A percentile compares a stretch with the other conserved stretches of the same genome.
These are phyloP conservation scores for Papilio glaucus DNA, from an alignment of 1,140 invertebrate genomes.

Conservation along the genomic window DNA sequence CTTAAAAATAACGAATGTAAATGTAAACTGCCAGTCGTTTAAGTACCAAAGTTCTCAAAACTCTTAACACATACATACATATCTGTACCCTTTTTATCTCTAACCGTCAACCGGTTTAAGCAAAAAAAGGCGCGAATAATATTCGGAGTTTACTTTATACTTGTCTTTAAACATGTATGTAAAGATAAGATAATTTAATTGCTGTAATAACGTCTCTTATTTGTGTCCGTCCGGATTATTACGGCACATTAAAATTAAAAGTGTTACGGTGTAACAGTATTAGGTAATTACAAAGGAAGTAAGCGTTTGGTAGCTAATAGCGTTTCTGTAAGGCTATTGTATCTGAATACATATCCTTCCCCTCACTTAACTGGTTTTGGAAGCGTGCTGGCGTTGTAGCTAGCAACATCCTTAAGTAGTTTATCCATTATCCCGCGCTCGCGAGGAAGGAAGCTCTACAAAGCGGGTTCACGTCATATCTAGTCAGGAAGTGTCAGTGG, in stretches of 20 bases:
- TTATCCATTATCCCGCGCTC: slow-evolving; percentile 41
- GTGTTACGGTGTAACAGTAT: background rate
- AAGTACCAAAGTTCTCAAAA: slow-evolving; percentile 4
- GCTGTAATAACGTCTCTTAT: slow-evolving; percentile 3
- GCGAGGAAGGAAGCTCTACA: slow-evolving; percentile 76
- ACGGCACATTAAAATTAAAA: background rate
- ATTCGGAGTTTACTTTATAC: background rate
- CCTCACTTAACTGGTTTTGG: slow-evolving; percentile 51
- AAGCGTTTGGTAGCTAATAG: slow-evolving; percentile 12
- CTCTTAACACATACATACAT: background rate
- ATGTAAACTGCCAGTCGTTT: background rate
- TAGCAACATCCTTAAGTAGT: slow-evolving; percentile 51
- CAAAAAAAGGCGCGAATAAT: background rate
- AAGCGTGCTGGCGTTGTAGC: slow-evolving; percentile 55
- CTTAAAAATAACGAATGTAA: background rate
- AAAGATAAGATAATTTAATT: slow-evolving; percentile 7
- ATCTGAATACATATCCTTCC: slow-evolving; percentile 26
- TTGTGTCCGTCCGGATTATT: background rate
- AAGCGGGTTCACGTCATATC: slow-evolving; percentile 64
- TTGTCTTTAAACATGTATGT: slow-evolving; percentile 17
- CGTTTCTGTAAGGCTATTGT: background rate
- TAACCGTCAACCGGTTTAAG: slow-evolving; percentile 14
- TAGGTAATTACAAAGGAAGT: slow-evolving; percentile 14
- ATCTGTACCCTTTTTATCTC: slow-evolving; percentile 27
- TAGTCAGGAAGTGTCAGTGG: slow-evolving; percentile 71